Evolutionary conservation across 1,140 invertebrate genomes (phyloP), one percentile per base, ranked within the genome.

Genomic region (Caenorhabditis brenneri): DNA sequence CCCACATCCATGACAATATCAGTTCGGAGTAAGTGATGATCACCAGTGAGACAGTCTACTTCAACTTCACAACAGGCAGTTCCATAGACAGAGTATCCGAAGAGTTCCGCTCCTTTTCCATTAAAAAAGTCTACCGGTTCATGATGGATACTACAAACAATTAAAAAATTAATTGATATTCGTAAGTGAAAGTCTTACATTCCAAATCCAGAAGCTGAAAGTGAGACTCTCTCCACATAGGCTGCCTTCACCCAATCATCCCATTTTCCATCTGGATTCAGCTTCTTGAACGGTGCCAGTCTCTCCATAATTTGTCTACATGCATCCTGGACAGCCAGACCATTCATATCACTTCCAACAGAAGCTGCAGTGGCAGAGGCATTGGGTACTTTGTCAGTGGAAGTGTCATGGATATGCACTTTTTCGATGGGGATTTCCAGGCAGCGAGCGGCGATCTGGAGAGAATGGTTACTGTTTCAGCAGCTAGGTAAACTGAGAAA

Each of bases 1-100:
- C 95, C 95, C 79, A 97, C 92, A 92, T 98, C 96, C 96, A 97
- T 97, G 0, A 98, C 95, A 87, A 98, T 97, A 88, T 98, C 95
- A 2, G 95, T 95, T 89, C 94, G 93, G 58, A 96, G 89, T 9
- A 97, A 94, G 82, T 88, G 87, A 87, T 93, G 92, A 80, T 92
- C 92, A 27, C 92, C 92, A 7, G 92, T 93, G 2, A 93, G 88
- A 85, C 92, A 92, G 84, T 93, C 92, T 6, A 93, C 90, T 85
- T 93, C 92, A 9, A 93, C 92, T 87, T 92, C 92, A 16, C 90
- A 90, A 80, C 89, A 91, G 42, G 88, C 91, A 31, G 86, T 89
- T 27, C 91, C 92, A 80, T 88, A 91, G 29, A 89, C 88, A 58
- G 88, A 88, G 60, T 91, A 91, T 7, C 86, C 85, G 83, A 88